These are phyloP conservation scores for Sympetrum striolatum DNA, from an alignment of 2,888 invertebrate genomes.

Conservation along the genomic window DNA sequence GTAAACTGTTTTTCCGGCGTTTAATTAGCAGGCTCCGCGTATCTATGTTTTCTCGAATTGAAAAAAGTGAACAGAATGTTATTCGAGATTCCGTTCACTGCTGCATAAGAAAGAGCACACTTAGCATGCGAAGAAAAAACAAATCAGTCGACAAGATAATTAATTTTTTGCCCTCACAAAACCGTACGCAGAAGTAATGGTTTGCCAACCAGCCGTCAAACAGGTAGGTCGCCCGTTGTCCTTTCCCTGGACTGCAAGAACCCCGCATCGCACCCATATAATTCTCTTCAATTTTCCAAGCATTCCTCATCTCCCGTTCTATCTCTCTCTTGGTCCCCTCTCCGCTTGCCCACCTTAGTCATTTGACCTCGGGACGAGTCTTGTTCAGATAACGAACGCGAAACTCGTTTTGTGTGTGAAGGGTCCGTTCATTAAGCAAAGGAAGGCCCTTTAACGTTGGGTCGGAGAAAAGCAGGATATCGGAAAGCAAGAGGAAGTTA, in stretches of 20 bases:
- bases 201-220: background rate
- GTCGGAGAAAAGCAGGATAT: background rate
- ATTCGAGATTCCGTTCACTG: no score
- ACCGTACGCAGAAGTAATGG: no score
- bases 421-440: conserved; percentile 6
- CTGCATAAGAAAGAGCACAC: no score
- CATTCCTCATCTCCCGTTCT: background rate
- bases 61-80: no score
- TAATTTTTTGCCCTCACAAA: no score
- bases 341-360: background rate
- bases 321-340: background rate
- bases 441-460: conserved; percentile 4
- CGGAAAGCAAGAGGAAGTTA: background rate
- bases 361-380: background rate
- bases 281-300: background rate
- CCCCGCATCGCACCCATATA: background rate
- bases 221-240: background rate
- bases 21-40: no score
- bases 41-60: no score
- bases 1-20: no score
- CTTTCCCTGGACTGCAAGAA: background rate
- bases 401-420: background rate
- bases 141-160: no score
- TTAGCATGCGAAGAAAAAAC: no score
- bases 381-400: conserved; percentile 29